phyloP scores from a whole-genome alignment of 2,888 invertebrate genomes.

The Pharmacophagus antenor region DNA sequence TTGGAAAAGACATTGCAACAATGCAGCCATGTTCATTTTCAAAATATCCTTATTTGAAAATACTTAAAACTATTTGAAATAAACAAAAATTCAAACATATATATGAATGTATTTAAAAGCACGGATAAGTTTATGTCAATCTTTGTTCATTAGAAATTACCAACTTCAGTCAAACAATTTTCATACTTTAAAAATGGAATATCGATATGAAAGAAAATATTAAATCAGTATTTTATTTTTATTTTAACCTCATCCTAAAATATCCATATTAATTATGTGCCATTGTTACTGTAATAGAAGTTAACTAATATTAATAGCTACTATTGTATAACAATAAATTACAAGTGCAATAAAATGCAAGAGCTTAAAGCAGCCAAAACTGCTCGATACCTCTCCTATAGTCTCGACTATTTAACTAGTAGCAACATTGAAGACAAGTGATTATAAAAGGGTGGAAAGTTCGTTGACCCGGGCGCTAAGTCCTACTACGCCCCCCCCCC shows the following conservation, averaged over 20 bases:
- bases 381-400: background rate
- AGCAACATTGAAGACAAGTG: constrained; percentile 28
- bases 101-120: too few relatives aligned
- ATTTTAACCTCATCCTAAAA: background rate
- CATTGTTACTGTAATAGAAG: background rate
- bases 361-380: background rate
- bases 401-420: constrained; percentile 26
- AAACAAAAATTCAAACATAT: too few relatives aligned
- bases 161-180: too few relatives aligned
- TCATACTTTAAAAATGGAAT: too few relatives aligned
- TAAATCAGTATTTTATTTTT: background rate
- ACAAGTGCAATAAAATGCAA: background rate
- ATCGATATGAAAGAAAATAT: too few relatives aligned
- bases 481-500: background rate
- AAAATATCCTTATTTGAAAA: too few relatives aligned
- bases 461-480: constrained; percentile 21
- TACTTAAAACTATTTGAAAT: too few relatives aligned
- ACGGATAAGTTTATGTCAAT: too few relatives aligned
- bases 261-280: background rate
- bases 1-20: too few relatives aligned
- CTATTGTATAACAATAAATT: background rate
- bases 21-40: too few relatives aligned
- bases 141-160: too few relatives aligned
- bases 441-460: constrained; percentile 31
- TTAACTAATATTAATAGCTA: background rate